Base-by-base conservation (phyloP, 2,888 invertebrate species). In the Lepetodrilus schrolli region DNA sequence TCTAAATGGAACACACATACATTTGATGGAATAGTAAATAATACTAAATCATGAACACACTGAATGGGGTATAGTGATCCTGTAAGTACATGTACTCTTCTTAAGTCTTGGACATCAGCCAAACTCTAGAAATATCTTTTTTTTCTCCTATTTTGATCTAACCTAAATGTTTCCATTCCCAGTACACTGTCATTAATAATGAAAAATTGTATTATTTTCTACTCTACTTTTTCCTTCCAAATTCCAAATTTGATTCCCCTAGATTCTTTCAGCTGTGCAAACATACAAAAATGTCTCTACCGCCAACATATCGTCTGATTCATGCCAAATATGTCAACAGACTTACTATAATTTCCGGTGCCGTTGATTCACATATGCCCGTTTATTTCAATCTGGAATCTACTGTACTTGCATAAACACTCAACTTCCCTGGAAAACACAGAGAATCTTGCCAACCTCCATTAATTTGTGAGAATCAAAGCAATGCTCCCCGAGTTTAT, bases 301-400 rank as follows among this genome's bases (percentile, higher is more conserved):
- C 47, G n/a, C 13, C 21, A 17, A 26, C 47, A n/a, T n/a, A 5
- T 23, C 43, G 4, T 21, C 26, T 43, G 38, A 68, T 68, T 37
- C 43, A 43, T 68, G 43, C 68, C 68, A 68, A 68, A 68, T 68
- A 68, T 68, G 68, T 68, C 68, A 68, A 43, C 68, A 68, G 23
- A 23, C 30, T 68, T 30, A 43, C 47, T 47, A 68, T 68, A 47
- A 68, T 68, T 68, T 68, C 30, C 47, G 43, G 58, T 30, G 17
- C 34, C 17, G n/a, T 58, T 58, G 26, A 30, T 30, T 26, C 43
- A 58, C 58, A 30, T 58, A 58, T 58, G 30, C 17, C 26, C 58
- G 34, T 58, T 34, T 34, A 58, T 30, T n/a, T 58, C 58, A 58
- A 58, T 17, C 26, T 13, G 17, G 30, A 58, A 30, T 30, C n/a